Percentiles rank a stretch among this genome's conserved stretches.
Conservation (phyloP, 2,113 vertebrate genomes). For the Mohoua ochrocephala region DNA sequence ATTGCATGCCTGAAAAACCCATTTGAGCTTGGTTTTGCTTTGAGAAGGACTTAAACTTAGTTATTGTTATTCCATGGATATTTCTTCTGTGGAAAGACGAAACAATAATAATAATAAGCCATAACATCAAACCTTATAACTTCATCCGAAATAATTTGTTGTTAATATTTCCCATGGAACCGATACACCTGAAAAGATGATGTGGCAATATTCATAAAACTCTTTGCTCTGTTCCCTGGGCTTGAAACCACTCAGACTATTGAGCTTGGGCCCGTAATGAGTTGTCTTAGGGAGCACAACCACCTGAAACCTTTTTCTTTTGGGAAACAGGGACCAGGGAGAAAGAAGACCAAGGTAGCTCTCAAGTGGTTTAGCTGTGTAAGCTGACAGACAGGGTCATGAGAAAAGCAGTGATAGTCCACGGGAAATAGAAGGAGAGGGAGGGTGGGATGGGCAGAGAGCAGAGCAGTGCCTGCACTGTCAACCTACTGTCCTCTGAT, state of each 20-base stretch:
- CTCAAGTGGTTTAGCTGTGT: not conserved
- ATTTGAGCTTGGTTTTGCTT: not conserved
- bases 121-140: not conserved
- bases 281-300: not conserved
- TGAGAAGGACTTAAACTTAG: not conserved
- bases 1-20: not conserved
- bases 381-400: not conserved
- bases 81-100: not conserved
- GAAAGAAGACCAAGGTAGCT: not conserved
- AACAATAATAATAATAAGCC: not conserved
- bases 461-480: not conserved
- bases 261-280: not conserved
- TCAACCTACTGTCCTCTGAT: not conserved
- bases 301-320: not conserved
- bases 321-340: not conserved
- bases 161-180: not conserved
- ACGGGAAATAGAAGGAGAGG: not conserved
- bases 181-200: not conserved
- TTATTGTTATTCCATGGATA: not conserved
- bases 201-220: not conserved
- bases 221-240: not conserved
- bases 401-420: rapidly evolving
- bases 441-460: not conserved
- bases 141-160: not conserved
- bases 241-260: not conserved